phyloP scores from a whole-genome alignment of 2,888 invertebrate genomes.

The Nasonia oneida region DNA sequence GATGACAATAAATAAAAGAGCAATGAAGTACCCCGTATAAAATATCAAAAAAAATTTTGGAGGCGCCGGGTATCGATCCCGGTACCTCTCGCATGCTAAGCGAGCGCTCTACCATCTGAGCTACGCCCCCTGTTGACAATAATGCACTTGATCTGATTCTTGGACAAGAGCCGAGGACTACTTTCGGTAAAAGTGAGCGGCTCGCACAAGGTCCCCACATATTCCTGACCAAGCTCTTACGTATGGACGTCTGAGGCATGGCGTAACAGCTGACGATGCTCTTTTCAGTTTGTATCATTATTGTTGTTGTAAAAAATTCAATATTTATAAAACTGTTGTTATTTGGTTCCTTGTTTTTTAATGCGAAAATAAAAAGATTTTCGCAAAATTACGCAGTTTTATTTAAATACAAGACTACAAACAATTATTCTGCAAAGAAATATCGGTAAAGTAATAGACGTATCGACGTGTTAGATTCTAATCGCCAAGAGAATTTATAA shows the following conservation, averaged over 20 bases:
- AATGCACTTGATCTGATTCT: background rate
- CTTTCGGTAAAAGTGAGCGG: background rate
- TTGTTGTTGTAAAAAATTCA: too few relatives aligned
- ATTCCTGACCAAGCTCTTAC: background rate
- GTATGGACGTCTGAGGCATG: background rate
- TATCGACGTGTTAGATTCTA: too few relatives aligned
- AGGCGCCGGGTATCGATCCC: conserved; percentile 77
- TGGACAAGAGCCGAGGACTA: background rate
- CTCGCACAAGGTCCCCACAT: background rate
- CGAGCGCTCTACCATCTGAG: conserved; percentile 78
- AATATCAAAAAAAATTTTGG: conserved; percentile 61
- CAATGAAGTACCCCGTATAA: too few relatives aligned
- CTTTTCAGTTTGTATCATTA: background rate
- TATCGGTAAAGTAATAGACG: too few relatives aligned
- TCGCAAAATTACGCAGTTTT: too few relatives aligned
- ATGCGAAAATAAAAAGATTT: too few relatives aligned
- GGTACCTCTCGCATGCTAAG: conserved; percentile 78
- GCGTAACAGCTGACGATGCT: background rate
- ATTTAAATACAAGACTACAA: too few relatives aligned
- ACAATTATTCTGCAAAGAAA: too few relatives aligned
- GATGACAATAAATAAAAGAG: too few relatives aligned
- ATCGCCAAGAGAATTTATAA: too few relatives aligned
- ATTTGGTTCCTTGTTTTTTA: too few relatives aligned
- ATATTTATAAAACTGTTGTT: too few relatives aligned
- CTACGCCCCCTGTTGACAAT: conserved; percentile 72